Percentiles rank a stretch among this genome's conserved stretches.
Conservation (phyloP, 2,113 vertebrate genomes). For the Gopherus evgoodei region DNA sequence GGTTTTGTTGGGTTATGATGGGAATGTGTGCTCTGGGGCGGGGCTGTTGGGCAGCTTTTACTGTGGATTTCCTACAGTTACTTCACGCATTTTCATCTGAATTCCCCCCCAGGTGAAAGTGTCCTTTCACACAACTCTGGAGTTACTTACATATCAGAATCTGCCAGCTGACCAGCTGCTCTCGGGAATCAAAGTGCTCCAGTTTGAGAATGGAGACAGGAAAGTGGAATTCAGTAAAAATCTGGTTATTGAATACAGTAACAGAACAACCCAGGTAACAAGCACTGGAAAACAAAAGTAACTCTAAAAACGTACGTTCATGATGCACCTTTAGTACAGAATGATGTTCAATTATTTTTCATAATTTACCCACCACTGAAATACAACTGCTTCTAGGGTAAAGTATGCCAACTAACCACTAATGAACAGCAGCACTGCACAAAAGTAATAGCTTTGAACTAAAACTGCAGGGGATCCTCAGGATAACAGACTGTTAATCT, state of each 20-base stretch:
- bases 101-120: slow-evolving; percentile 85
- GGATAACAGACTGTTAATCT: not conserved
- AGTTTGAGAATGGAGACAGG: slow-evolving; percentile 70
- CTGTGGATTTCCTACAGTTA: slow-evolving; percentile 23
- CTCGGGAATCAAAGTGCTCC: slow-evolving; percentile 75
- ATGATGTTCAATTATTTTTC: not conserved
- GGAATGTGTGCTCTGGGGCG: not conserved
- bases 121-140: slow-evolving; percentile 85
- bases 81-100: not conserved
- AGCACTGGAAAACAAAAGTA: not conserved
- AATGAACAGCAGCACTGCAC: rapidly evolving
- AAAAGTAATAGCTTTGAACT: rapidly evolving
- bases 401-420: too few species aligned
- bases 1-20: slow-evolving; percentile 5
- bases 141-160: slow-evolving; percentile 82
- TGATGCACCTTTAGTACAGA: not conserved
- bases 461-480: not conserved
- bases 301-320: not conserved
- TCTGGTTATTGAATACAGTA: slow-evolving; percentile 86
- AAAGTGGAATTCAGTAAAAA: slow-evolving; percentile 83
- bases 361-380: not conserved
- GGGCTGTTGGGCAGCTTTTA: not conserved
- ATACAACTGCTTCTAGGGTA: not conserved
- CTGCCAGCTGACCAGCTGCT: slow-evolving; percentile 75
- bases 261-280: slow-evolving; percentile 83